Evolutionary conservation across 2,797 vertebrate genomes (phyloP).

Genomic region (Semotilus atromaculatus): DNA sequence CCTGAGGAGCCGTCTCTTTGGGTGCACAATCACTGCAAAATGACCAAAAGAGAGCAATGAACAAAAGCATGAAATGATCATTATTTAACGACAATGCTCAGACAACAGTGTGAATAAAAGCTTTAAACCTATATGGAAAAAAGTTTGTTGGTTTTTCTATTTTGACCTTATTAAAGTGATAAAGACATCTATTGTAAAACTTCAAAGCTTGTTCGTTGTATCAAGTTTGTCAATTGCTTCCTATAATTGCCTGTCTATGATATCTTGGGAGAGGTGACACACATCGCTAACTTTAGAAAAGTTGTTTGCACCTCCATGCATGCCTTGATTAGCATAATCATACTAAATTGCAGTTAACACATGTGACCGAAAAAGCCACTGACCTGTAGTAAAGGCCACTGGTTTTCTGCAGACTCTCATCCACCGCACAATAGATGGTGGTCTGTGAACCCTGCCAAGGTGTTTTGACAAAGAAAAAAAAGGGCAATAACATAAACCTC

Average conservation of each 20-base stretch:
- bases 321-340: background rate
- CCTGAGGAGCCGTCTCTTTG: slow-evolving; percentile 71
- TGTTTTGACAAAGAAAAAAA: slow-evolving; percentile 68
- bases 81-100: background rate
- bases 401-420: slow-evolving; percentile 69
- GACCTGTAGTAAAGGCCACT: slow-evolving; percentile 80
- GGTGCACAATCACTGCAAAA: slow-evolving; percentile 73
- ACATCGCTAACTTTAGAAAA: background rate
- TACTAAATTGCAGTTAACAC: background rate
- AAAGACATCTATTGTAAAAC: background rate
- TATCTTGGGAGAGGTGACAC: background rate
- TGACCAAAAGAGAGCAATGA: background rate
- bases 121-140: background rate
- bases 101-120: background rate
- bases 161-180: background rate
- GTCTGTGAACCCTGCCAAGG: slow-evolving; percentile 78
- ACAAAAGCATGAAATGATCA: background rate
- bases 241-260: background rate
- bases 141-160: background rate
- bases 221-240: background rate
- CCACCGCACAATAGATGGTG: slow-evolving; percentile 79
- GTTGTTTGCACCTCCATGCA: background rate
- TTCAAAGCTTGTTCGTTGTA: background rate
- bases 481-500: slow-evolving; percentile 42
- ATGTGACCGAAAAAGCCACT: slow-evolving; percentile 35